Evolutionary conservation across 2,113 vertebrate genomes (phyloP), one percentile per base, ranked within the genome.

Genomic region (Dicentrarchus labrax): DNA sequence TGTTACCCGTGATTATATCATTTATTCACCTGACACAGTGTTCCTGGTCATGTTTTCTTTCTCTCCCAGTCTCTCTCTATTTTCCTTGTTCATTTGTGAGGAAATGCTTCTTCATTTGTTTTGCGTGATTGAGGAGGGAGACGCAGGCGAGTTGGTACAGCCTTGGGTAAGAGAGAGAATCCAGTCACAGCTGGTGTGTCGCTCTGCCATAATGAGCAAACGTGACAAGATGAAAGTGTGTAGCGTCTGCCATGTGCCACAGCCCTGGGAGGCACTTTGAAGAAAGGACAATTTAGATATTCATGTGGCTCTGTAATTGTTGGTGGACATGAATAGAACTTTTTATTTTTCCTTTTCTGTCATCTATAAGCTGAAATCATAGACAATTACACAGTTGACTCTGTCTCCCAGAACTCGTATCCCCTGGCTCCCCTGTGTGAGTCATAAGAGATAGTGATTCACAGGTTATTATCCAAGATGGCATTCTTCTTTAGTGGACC

Each of bases 21-120:
- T 90, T 80, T 85, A 88, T 91, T 73, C 61, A 76, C 71, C 83
- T 83, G 66, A 78, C 77, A 83, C 48, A 53, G 38, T 67, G 68
- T 84, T 88, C 68, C 41, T 60, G 22, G 69, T 45, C 78, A 72
- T 68, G 45, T 5, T 60, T 77, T 76, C 4, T 30, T 30, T 45
- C 36, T 48, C 48, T 13, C 22, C 54, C 54, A 0, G 12, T 54
- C 12, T 68, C 36, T 80, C 59, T 54, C 72, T 59, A 6, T 83
- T 75, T 85, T 68, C 61, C 80, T 78, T 79, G 76, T 89, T 91
- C 78, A 82, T 88, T 90, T 90, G 81, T 21, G 54, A 64, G 76
- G 54, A 77, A 84, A 84, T 69, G 59, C 59, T 48, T 89, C 86
- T 85, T 72, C 88, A 86, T 93, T 91, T 85, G 78, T 86, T 87